Evolutionary conservation across 2,888 invertebrate genomes (phyloP).

Genomic region (Subacronicta megacephala): DNA sequence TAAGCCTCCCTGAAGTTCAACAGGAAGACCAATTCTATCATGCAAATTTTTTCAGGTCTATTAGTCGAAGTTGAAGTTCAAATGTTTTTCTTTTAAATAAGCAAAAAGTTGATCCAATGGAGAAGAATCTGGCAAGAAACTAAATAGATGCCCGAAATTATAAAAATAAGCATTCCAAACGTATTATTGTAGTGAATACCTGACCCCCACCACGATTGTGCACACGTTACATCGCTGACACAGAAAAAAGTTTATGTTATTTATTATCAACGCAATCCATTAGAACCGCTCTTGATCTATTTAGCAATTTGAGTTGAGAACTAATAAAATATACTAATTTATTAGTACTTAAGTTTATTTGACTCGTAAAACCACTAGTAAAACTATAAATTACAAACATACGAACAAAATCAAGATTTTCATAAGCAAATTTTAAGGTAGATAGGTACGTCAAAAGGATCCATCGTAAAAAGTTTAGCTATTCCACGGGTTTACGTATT

Average conservation of each 20-base stretch:
- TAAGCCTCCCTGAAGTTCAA: too few relatives aligned
- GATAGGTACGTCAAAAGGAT: slow-evolving; percentile 55
- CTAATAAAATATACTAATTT: slow-evolving; percentile 21
- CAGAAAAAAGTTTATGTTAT: neutral
- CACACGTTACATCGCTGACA: neutral
- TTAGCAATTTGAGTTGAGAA: slow-evolving; percentile 19
- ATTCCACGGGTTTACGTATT: slow-evolving; percentile 73
- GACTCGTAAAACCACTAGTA: slow-evolving; percentile 7
- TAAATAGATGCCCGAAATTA: too few relatives aligned
- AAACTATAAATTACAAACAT: slow-evolving; percentile 40
- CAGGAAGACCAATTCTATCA: too few relatives aligned
- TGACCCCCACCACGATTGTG: neutral
- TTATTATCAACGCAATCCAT: slow-evolving; percentile 2
- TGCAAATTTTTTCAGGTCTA: too few relatives aligned
- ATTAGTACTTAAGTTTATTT: slow-evolving; percentile 9
- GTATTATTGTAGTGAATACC: neutral
- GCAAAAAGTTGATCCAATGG: too few relatives aligned
- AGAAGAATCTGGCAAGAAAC: too few relatives aligned
- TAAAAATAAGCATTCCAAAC: too few relatives aligned
- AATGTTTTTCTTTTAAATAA: too few relatives aligned
- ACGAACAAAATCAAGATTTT: slow-evolving; percentile 33
- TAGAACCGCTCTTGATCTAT: slow-evolving; percentile 17
- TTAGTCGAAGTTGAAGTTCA: too few relatives aligned
- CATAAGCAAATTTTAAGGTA: slow-evolving; percentile 56
- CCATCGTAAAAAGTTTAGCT: slow-evolving; percentile 67